phyloP scores from a whole-genome alignment of 2,888 invertebrate species.

The Eucriotettix oculatus region DNA sequence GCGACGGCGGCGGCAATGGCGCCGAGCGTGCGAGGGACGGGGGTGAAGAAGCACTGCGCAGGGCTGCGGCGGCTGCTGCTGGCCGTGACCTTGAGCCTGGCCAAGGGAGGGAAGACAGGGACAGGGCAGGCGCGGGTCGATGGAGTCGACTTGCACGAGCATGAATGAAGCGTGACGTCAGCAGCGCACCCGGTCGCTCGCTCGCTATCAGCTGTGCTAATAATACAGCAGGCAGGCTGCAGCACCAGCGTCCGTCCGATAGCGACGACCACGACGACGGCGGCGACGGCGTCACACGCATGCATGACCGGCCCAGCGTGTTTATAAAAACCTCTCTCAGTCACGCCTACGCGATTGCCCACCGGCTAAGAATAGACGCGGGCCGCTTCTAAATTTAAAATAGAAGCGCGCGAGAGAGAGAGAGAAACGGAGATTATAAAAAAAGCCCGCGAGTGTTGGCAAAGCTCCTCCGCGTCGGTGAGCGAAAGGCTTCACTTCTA shows the following conservation, averaged over 20 bases:
- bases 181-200: not conserved
- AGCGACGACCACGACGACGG: not conserved
- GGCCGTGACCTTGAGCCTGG: not conserved
- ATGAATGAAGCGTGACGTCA: not conserved
- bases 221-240: not conserved
- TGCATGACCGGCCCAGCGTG: not conserved
- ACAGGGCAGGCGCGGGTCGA: not conserved
- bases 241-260: not conserved
- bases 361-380: not conserved
- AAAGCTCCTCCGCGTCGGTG: not conserved
- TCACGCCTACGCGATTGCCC: not conserved
- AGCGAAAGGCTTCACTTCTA: not conserved
- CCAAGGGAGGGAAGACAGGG: not conserved
- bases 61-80: not conserved
- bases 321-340: not conserved
- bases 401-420: not conserved
- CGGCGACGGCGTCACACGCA: not conserved
- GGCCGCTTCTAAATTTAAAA: too few species aligned
- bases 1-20: too few species aligned
- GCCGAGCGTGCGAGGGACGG: too few species aligned
- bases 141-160: not conserved
- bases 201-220: not conserved
- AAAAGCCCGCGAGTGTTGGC: not conserved
- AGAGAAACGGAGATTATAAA: not conserved
- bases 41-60: too few species aligned